Conservation (phyloP, 2,113 vertebrate genomes). For the Prunella fulvescens region DNA sequence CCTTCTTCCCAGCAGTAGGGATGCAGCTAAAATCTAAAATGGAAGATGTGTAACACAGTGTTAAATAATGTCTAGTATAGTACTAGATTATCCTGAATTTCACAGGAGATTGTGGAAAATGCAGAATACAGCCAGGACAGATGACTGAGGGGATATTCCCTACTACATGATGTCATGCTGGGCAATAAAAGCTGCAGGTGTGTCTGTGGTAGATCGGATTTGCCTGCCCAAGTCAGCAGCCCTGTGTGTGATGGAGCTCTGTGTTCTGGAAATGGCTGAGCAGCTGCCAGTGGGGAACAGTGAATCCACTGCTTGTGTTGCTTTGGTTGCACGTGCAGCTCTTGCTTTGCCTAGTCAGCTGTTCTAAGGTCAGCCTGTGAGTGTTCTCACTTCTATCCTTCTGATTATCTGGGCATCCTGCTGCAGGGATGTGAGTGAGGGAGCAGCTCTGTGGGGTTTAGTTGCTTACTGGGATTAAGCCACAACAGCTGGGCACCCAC, state of each 20-base stretch:
- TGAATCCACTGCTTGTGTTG: background rate
- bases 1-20: background rate
- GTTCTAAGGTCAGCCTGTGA: accelerated
- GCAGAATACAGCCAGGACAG: no score
- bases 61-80: background rate
- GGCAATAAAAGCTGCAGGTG: background rate
- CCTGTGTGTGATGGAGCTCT: accelerated
- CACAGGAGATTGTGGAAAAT: background rate
- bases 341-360: background rate
- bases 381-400: background rate
- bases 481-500: no score
- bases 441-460: background rate
- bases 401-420: background rate
- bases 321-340: background rate
- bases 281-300: background rate
- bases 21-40: background rate
- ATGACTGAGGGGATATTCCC: background rate
- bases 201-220: accelerated
- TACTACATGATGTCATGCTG: accelerated
- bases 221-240: background rate
- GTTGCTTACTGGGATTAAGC: background rate
- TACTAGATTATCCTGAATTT: background rate
- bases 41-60: background rate
- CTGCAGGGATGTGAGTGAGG: background rate
- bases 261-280: background rate